Base-by-base conservation (phyloP, 1,140 invertebrate genomes). In the Euwallacea fornicatus region DNA sequence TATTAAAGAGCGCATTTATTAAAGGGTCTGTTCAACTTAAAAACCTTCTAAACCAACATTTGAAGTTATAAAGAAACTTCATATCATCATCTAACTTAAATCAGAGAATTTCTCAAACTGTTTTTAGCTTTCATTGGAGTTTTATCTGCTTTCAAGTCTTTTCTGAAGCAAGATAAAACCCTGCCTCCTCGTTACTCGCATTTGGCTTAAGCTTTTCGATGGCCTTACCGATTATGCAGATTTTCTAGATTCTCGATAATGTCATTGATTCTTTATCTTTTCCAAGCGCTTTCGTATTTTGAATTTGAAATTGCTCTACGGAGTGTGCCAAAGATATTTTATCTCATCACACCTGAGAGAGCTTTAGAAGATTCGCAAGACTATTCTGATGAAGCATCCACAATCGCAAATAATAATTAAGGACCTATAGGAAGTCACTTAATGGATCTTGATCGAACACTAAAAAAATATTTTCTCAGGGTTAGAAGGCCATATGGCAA, bases 201-300 rank as follows among this genome's bases (percentile, higher is more conserved):
- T 58, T 58, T 41, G 50, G 50, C 50, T 58, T 21, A 33, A 58
- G 55, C 16, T 10, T 41, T 41, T 41, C 55, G 8, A 53, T 6
- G 50, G 15, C 50, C 15, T 53, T 58, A 10, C 21, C 21, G 55
- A 58, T 58, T 58, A 58, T 58, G 55, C 55, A 58, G 21, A 58
- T 58, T 10, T 7, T 15, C 55, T 15, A 53, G 15, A 53, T 53
- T 53, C n/a, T 6, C 55, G 13, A 58, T 58, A 15, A 58, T 11
- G 55, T 16, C 55, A 58, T 58, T 58, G 55, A 58, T 58, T 58
- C 55, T n/a, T 58, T 58, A 58, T 41, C 13, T 58, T 16, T 58
- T 15, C 55, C 13, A 10, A 50, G 55, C 55, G 55, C n/a, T n/a
- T 58, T 58, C 10, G 55, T 41, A 33, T 21, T 58, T 58, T 58